These are phyloP conservation scores for Macrocentrus cingulum DNA, from an alignment of 1,140 invertebrate genomes.

Conservation along the genomic window DNA sequence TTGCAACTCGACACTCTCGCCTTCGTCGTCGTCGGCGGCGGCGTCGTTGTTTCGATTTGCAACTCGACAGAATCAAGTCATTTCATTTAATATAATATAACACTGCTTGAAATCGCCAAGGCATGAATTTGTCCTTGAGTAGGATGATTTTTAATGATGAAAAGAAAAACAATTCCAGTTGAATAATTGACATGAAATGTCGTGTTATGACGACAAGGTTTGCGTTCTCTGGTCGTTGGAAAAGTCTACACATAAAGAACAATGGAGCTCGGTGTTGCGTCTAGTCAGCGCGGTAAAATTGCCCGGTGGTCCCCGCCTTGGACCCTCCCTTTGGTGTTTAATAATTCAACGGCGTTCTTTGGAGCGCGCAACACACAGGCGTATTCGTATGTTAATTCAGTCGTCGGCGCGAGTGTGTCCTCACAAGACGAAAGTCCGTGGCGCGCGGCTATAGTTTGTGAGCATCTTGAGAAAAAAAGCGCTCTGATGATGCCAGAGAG, in stretches of 20 bases:
- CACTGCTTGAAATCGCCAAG: too few relatives aligned
- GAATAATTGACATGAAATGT: too few relatives aligned
- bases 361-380: conserved; percentile 2
- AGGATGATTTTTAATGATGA: neutral
- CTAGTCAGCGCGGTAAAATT: conserved; percentile 10
- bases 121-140: neutral
- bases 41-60: neutral
- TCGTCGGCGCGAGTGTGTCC: conserved; percentile 4
- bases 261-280: conserved; percentile 7
- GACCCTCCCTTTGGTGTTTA: conserved; percentile 10
- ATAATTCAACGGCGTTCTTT: conserved; percentile 22
- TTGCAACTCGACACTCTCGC: conserved; percentile 13
- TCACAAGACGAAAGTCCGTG: neutral
- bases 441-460: neutral
- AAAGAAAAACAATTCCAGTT: too few relatives aligned
- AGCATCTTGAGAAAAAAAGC: neutral
- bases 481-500: neutral
- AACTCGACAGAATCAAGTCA: neutral
- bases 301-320: conserved; percentile 11
- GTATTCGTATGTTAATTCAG: conserved; percentile 22
- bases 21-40: too few relatives aligned
- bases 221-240: neutral
- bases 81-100: neutral
- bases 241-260: conserved; percentile 7
- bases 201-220: neutral